Conservation (phyloP, 2,888 invertebrate genomes). For the Cyaniris semiargus region DNA sequence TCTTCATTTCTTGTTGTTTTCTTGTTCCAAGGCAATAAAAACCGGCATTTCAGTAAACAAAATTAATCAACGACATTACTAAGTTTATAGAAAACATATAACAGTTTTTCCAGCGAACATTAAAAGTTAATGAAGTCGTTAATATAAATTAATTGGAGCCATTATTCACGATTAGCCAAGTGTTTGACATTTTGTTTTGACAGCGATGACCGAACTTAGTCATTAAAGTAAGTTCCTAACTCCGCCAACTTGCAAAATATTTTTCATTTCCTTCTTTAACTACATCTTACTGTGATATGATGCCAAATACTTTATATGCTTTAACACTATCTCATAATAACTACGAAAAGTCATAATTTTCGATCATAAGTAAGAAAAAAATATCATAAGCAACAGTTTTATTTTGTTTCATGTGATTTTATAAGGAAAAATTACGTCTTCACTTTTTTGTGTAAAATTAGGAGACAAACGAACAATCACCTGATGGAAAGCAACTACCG, state of each 20-base stretch:
- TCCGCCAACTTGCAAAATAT: neutral
- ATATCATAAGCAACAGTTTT: too few species aligned
- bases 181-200: constrained; percentile 16
- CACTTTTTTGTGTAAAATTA: too few species aligned
- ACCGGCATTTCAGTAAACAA: neutral
- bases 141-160: neutral
- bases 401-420: too few species aligned
- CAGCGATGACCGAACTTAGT: neutral
- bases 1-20: too few species aligned
- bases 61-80: neutral
- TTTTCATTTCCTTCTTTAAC: neutral
- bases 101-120: neutral
- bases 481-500: too few species aligned
- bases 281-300: neutral
- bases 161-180: neutral
- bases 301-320: too few species aligned
- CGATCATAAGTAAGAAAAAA: too few species aligned
- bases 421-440: too few species aligned
- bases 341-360: too few species aligned
- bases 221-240: neutral
- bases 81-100: neutral
- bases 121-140: neutral
- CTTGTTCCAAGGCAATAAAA: neutral
- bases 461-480: too few species aligned
- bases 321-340: too few species aligned